phyloP scores from a whole-genome alignment of 1,140 invertebrate genomes.

The Heliconius congener region DNA sequence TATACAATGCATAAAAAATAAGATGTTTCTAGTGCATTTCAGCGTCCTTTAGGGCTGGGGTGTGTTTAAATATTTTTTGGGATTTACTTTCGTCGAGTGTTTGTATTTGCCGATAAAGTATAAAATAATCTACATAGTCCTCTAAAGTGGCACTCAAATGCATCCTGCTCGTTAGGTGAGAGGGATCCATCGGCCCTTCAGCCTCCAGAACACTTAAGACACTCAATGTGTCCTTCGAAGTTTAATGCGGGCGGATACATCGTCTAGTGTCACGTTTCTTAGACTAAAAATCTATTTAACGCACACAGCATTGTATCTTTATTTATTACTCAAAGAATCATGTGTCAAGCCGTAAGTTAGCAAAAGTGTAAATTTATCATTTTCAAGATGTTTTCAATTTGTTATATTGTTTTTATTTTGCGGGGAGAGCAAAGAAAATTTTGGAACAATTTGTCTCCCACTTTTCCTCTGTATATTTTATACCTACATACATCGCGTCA shows the following conservation, averaged over 20 bases:
- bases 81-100: constrained; percentile 13
- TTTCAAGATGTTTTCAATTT: too few species aligned
- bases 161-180: constrained; percentile 37
- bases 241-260: constrained; percentile 38
- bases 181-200: constrained; percentile 29
- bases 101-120: constrained; percentile 18
- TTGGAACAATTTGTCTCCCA: too few species aligned
- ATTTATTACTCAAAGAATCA: background rate
- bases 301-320: background rate
- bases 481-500: background rate
- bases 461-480: too few species aligned
- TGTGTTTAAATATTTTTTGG: constrained; percentile 1
- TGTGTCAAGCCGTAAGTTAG: too few species aligned
- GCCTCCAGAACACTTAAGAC: constrained; percentile 30
- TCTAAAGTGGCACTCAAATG: constrained; percentile 35
- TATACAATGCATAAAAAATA: too few species aligned
- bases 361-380: too few species aligned
- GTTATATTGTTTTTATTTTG: too few species aligned
- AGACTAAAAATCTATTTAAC: background rate
- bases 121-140: constrained; percentile 12
- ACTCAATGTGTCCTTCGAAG: constrained; percentile 17
- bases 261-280: constrained; percentile 17
- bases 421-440: too few species aligned
- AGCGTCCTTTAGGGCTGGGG: too few species aligned
- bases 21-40: too few species aligned